Evolutionary conservation across 2,113 vertebrate genomes (phyloP).

Genomic region (Chlamydotis undulata): DNA sequence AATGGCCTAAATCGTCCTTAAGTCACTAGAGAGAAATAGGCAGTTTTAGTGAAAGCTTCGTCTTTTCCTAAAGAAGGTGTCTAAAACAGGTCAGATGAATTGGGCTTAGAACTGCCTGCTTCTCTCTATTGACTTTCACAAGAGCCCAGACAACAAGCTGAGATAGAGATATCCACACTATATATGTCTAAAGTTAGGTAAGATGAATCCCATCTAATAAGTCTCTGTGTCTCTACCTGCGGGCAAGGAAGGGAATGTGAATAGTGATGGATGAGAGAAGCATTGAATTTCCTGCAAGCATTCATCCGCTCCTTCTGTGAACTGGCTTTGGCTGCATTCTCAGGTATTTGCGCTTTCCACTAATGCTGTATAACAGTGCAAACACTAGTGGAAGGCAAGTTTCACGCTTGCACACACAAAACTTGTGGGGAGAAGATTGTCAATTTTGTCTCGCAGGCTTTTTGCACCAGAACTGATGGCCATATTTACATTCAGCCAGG

Average conservation of each 20-base stretch:
- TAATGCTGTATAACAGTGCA: neutral
- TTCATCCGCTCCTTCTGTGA: constrained; percentile 6
- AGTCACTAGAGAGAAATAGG: constrained; percentile 23
- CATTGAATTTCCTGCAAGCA: constrained; percentile 56
- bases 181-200: constrained; percentile 59
- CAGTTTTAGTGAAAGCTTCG: constrained; percentile 33
- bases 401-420: constrained; percentile 51
- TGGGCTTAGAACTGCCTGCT: constrained; percentile 7
- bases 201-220: constrained; percentile 63
- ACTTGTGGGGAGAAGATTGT: constrained; percentile 54
- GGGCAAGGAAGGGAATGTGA: constrained; percentile 54
- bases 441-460: constrained; percentile 26
- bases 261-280: constrained; percentile 62
- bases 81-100: constrained; percentile 45
- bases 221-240: constrained; percentile 46
- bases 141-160: constrained; percentile 43
- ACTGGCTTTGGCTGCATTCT: neutral
- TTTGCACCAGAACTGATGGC: constrained; percentile 52
- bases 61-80: constrained; percentile 43
- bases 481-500: constrained; percentile 55
- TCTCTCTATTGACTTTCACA: constrained; percentile 48
- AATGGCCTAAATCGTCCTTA: neutral
- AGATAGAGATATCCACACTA: constrained; percentile 43
- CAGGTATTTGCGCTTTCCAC: constrained; percentile 7
- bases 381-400: constrained; percentile 7